A percentile compares a stretch with the other conserved stretches of the same genome.
Conservation (phyloP, 2,797 vertebrate genomes). For the Avahi laniger region DNA sequence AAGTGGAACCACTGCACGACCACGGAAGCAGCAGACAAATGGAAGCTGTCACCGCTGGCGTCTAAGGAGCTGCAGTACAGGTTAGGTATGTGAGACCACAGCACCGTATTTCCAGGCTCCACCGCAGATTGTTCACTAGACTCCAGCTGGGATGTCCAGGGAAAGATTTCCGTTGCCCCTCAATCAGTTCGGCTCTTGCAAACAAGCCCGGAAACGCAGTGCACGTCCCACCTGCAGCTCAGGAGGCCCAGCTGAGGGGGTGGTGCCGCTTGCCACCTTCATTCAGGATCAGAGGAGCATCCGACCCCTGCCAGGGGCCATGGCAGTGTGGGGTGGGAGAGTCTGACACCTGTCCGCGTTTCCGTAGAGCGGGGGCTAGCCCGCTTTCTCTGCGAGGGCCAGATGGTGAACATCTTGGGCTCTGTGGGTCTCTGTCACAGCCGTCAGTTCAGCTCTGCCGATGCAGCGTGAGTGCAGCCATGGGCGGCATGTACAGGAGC, state of each 20-base stretch:
- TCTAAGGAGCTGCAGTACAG: not conserved
- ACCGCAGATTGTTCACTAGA: accelerated
- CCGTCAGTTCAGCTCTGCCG: not conserved
- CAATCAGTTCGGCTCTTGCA: not conserved
- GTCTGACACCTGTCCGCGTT: accelerated
- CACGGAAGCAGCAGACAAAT: accelerated
- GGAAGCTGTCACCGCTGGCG: not conserved
- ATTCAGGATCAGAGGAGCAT: not conserved
- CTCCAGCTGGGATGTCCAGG: not conserved
- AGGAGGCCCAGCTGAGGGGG: not conserved
- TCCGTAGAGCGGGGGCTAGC: not conserved
- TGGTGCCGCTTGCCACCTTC: not conserved
- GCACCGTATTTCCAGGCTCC: not conserved
- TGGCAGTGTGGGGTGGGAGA: not conserved
- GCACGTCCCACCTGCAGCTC: not conserved
- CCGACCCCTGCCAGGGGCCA: not conserved
- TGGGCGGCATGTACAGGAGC: not conserved
- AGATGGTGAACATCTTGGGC: not conserved
- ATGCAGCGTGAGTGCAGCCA: not conserved
- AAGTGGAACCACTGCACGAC: not conserved
- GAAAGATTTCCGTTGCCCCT: not conserved
- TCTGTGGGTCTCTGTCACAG: not conserved
- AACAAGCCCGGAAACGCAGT: not conserved
- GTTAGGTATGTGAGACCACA: not conserved
- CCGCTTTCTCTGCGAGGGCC: not conserved